These are phyloP conservation scores for Coracias cyanogaster DNA, from an alignment of 2,797 vertebrate genomes.

Conservation along the genomic window DNA sequence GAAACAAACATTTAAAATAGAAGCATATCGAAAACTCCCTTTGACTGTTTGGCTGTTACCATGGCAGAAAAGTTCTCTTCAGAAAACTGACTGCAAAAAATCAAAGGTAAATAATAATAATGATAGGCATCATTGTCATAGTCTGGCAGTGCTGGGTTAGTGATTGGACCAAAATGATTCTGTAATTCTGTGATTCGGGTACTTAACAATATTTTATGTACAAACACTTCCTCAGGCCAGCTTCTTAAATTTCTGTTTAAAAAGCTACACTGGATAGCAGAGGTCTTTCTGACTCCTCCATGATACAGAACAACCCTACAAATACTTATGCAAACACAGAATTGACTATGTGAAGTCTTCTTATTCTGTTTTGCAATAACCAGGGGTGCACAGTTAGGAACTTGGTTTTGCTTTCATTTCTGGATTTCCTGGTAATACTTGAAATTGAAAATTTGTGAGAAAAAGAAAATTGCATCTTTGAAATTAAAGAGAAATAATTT, in stretches of 20 bases:
- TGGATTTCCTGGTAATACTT: background rate
- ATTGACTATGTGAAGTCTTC: background rate
- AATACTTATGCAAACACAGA: background rate
- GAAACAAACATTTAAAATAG: background rate
- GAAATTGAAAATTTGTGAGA: background rate
- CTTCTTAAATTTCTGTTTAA: background rate
- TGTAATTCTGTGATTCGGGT: too few species aligned
- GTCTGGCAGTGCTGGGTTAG: too few species aligned
- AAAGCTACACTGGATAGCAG: background rate
- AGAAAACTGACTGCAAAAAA: background rate
- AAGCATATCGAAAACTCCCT: background rate
- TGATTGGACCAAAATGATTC: too few species aligned
- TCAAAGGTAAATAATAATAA: background rate
- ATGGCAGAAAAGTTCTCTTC: background rate
- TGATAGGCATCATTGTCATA: background rate
- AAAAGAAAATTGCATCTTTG: background rate
- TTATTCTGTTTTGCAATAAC: background rate
- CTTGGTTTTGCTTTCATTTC: background rate
- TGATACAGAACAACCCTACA: background rate
- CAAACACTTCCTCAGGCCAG: background rate
- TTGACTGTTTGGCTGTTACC: background rate
- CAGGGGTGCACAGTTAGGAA: background rate
- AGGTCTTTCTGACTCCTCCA: background rate
- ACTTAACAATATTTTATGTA: background rate
- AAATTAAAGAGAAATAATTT: background rate